phyloP scores from a whole-genome alignment of 2,797 vertebrate genomes.

The Periparus ater region DNA sequence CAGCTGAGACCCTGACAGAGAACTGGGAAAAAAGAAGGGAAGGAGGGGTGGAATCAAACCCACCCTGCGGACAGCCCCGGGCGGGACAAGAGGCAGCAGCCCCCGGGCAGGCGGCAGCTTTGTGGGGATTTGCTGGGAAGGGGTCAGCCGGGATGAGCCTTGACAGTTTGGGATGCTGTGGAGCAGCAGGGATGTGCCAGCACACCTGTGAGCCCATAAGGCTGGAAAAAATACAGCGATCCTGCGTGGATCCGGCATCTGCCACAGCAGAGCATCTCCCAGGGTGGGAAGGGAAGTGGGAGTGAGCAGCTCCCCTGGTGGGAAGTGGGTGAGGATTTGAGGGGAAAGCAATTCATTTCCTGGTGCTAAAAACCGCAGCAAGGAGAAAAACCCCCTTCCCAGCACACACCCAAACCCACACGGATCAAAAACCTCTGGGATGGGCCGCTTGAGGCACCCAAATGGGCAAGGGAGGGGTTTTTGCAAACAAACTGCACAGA shows the following conservation, averaged over 20 bases:
- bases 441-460: neutral
- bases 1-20: slow-evolving; percentile 67
- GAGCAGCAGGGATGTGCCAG: neutral
- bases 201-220: neutral
- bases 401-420: neutral
- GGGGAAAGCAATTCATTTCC: neutral
- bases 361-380: neutral
- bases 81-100: neutral
- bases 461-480: neutral
- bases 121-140: neutral
- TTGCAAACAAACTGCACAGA: neutral
- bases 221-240: neutral
- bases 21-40: neutral
- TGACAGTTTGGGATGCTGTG: neutral
- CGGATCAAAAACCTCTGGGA: neutral
- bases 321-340: neutral
- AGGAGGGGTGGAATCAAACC: neutral
- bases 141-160: neutral
- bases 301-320: accelerated
- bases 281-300: neutral
- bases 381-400: neutral
- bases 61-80: neutral
- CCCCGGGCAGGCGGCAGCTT: neutral
- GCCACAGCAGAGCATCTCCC: accelerated
- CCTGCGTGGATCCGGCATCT: neutral